Base-by-base conservation (phyloP, 2,113 vertebrate species). In the Sylvilagus bachmani region DNA sequence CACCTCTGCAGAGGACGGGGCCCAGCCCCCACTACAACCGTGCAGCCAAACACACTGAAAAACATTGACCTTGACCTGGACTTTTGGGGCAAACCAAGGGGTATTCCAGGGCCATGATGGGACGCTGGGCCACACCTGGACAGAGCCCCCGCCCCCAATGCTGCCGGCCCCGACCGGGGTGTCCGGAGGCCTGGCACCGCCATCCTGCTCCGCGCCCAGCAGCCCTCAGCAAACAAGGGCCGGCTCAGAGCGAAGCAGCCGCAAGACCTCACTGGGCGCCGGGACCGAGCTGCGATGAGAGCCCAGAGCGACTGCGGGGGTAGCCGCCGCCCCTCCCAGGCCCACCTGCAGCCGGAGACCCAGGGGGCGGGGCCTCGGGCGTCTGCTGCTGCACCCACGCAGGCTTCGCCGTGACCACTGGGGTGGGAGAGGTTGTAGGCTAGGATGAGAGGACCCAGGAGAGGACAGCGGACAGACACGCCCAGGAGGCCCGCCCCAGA, bases 361-460 rank as follows among this genome's bases (percentile, higher is more conserved):
- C 7, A 3, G 61, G 79, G 61, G 17, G 69, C 12, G 29, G 38
- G 7, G 24, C 24, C 7, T 4, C 2, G 3, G 2, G 8, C 3
- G 36, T 17, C 80, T 3, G 7, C 58, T 8, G 2, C 12, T 1
- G 53, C 13, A 4, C 25, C 58, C 44, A 2, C 5, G 0, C 0
- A 2, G 27, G 5, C 10, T 7, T 62, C 12, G 0, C 66, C 0
- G 1, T 0, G 0, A 12, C 9, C 49, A 36, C 66, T 1, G n/a
- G 12, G n/a, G n/a, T 61, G 44, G 38, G 10, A n/a, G n/a, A n/a
- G 62, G 25, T 6, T 21, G 27, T 3, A 6, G 44, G 11, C 44
- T 19, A 33, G 33, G 27, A n/a, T 10, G 3, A 29, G 27, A n/a
- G 22, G 51, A 7, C 7, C 13, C 17, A 10, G 6, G 31, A 27